Percentiles rank a stretch among this genome's conserved stretches.
phyloP scores from a whole-genome alignment of 1,140 invertebrate species.

The Argopecten irradians region DNA sequence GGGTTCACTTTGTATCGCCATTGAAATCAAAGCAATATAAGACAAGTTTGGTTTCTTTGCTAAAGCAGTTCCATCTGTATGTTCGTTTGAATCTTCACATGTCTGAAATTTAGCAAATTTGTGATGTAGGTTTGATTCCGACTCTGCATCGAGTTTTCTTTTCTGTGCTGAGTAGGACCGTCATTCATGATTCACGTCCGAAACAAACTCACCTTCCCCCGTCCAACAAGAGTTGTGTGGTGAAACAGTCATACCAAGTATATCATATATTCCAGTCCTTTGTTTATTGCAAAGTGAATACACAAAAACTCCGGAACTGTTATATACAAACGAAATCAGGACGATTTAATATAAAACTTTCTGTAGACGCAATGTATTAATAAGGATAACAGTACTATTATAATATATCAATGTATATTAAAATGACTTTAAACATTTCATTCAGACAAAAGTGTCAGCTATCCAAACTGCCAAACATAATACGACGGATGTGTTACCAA shows the following conservation, averaged over 20 bases:
- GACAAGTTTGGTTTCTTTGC: slow-evolving; percentile 91
- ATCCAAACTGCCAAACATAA: too few relatives aligned
- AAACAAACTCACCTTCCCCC: not conserved
- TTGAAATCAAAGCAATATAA: slow-evolving; percentile 92
- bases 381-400: too few relatives aligned
- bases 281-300: not conserved
- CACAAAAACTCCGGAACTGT: too few relatives aligned
- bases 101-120: not conserved
- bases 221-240: too few relatives aligned
- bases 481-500: too few relatives aligned
- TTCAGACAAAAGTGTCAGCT: too few relatives aligned
- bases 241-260: too few relatives aligned
- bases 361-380: too few relatives aligned
- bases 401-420: too few relatives aligned
- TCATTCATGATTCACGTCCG: not conserved
- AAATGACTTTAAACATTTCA: too few relatives aligned
- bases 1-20: slow-evolving; percentile 95
- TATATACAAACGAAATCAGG: too few relatives aligned
- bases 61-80: not conserved
- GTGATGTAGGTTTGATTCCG: not conserved
- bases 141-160: not conserved
- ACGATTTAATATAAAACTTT: too few relatives aligned
- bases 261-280: not conserved
- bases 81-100: not conserved
- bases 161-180: not conserved